Conservation (phyloP, 2,888 invertebrate species). For the Dasypogon diadema region DNA sequence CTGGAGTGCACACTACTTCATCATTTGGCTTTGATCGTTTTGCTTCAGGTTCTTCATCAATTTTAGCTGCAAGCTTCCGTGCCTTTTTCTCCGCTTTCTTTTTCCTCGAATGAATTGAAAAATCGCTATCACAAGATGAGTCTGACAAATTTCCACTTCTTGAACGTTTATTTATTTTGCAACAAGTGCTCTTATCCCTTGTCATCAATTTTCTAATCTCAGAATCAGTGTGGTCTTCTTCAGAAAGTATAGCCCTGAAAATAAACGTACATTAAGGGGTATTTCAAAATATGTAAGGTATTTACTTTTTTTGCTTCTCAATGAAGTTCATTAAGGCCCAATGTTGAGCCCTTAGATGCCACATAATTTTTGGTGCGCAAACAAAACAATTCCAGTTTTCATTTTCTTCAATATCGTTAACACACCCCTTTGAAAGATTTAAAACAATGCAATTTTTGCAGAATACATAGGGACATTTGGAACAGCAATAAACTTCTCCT, state of each 20-base stretch:
- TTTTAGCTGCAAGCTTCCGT: conserved; percentile 23
- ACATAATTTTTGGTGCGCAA: conserved; percentile 77
- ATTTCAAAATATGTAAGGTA: conserved; percentile 42
- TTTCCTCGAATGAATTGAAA: conserved; percentile 61
- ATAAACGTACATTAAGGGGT: conserved; percentile 11
- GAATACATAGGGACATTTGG: conserved; percentile 80
- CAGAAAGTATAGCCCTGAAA: conserved; percentile 59
- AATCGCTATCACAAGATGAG: conserved; percentile 57
- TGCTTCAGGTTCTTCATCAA: conserved; percentile 56
- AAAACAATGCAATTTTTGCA: conserved; percentile 83
- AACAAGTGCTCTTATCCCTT: conserved; percentile 64
- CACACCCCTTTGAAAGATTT: conserved; percentile 76
- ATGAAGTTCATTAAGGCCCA: conserved; percentile 80
- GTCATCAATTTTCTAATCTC: conserved; percentile 61
- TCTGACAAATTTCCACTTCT: conserved; percentile 61
- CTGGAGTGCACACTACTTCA: conserved; percentile 76
- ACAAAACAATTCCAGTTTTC: conserved; percentile 87
- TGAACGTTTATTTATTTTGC: conserved; percentile 61
- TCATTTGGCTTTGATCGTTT: conserved; percentile 64
- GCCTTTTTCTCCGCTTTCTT: conserved; percentile 39
- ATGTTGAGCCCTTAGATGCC: conserved; percentile 76
- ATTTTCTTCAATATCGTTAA: conserved; percentile 79
- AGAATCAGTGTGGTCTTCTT: conserved; percentile 61
- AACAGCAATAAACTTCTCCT: conserved; percentile 83
- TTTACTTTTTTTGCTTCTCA: conserved; percentile 71